Conservation (phyloP, 2,888 invertebrate species). For the Synanthedon myopaeformis region DNA sequence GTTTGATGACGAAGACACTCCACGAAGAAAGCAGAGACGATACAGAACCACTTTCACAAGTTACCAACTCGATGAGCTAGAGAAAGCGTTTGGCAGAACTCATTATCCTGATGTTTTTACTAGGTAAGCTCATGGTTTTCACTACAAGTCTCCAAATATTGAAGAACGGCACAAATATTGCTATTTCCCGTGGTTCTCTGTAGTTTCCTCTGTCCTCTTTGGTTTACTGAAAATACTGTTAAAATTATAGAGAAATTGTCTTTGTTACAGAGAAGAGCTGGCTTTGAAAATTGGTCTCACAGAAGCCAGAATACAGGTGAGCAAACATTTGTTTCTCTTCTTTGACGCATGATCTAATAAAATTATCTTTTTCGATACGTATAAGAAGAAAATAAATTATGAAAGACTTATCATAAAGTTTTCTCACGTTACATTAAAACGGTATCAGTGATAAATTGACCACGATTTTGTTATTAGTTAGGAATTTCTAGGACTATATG, state of each 20-base stretch:
- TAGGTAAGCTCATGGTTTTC: conserved; percentile 68
- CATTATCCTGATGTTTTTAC: conserved; percentile 99
- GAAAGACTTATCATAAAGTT: too few species aligned
- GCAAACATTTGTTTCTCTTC: conserved; percentile 9
- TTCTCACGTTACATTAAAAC: too few species aligned
- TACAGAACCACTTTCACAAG: conserved; percentile 95
- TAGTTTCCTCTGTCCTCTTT: too few species aligned
- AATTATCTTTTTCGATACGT: too few species aligned
- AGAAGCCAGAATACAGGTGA: conserved; percentile 94
- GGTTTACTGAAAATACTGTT: too few species aligned
- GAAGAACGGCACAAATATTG: too few species aligned
- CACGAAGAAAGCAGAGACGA: conserved; percentile 90
- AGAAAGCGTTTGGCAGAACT: conserved; percentile 97
- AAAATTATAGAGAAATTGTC: conserved; percentile 8
- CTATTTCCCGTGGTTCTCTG: too few species aligned
- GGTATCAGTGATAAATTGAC: too few species aligned
- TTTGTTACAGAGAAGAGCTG: conserved; percentile 87
- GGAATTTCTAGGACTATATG: not conserved
- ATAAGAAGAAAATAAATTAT: too few species aligned
- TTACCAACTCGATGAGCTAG: conserved; percentile 94
- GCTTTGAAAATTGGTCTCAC: conserved; percentile 94
- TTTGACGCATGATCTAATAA: too few species aligned
- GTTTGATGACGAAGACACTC: conserved; percentile 80
- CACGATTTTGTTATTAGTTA: not conserved
- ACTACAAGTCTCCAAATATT: too few species aligned